phyloP scores from a whole-genome alignment of 2,113 vertebrate species.

The Tamias sibiricus region DNA sequence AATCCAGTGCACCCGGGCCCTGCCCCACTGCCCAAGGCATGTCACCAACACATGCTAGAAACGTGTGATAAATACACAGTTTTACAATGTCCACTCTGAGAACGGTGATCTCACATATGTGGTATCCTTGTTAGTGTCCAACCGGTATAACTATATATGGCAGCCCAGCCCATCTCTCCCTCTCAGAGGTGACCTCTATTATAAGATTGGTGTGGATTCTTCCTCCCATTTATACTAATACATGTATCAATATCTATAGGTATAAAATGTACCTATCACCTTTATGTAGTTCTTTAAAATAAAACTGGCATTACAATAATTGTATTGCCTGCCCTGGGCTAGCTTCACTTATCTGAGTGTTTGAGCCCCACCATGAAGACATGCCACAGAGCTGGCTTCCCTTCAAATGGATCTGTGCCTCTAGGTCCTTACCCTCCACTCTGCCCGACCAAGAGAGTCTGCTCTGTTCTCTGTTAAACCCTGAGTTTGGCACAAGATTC shows the following conservation, averaged over 20 bases:
- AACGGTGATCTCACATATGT: neutral
- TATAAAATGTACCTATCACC: neutral
- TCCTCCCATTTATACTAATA: neutral
- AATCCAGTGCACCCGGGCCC: rapidly evolving
- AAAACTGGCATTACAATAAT: neutral
- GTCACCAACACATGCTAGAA: neutral
- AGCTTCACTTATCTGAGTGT: neutral
- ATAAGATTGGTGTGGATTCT: neutral
- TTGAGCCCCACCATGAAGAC: neutral
- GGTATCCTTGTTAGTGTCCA: neutral
- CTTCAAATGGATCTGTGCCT: neutral
- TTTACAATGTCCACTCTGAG: neutral
- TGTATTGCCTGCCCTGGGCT: neutral
- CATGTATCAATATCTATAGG: neutral
- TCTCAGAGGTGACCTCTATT: neutral
- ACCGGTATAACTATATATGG: neutral
- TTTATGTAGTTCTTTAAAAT: neutral
- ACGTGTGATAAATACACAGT: neutral
- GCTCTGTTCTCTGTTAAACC: neutral
- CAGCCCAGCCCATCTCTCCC: neutral
- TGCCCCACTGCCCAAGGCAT: neutral
- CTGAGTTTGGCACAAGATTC: neutral
- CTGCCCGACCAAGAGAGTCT: neutral
- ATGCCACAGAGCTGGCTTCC: neutral
- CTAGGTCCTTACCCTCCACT: neutral